Conservation (phyloP, 2,888 invertebrate species). For the Cerastoderma edule region DNA sequence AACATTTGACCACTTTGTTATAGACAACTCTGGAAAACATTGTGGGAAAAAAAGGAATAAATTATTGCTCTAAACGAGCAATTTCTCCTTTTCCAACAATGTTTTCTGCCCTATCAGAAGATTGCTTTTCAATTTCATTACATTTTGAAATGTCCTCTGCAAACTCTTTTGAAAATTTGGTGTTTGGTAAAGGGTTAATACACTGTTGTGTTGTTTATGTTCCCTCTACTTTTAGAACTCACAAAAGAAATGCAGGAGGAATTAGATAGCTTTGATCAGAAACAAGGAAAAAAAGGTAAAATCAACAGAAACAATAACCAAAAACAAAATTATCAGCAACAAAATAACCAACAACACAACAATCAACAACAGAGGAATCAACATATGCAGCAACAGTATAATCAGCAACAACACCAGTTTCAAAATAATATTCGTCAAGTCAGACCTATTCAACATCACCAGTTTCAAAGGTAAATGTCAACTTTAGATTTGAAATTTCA, state of each 20-base stretch:
- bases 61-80: neutral
- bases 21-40: no score
- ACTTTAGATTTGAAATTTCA: no score
- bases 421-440: slow-evolving; percentile 13
- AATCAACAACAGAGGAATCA: no score
- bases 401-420: neutral
- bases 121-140: no score
- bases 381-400: no score
- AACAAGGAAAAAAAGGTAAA: slow-evolving; percentile 25
- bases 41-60: slow-evolving; percentile 7
- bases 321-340: slow-evolving; percentile 15
- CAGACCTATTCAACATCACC: slow-evolving; percentile 7
- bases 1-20: no score
- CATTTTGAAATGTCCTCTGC: no score
- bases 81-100: slow-evolving; percentile 3
- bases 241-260: slow-evolving; percentile 53
- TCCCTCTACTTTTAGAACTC: slow-evolving; percentile 36
- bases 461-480: slow-evolving; percentile 5
- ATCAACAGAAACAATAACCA: slow-evolving; percentile 3
- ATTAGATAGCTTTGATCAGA: slow-evolving; percentile 44
- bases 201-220: no score
- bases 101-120: no score
- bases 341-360: slow-evolving; percentile 31
- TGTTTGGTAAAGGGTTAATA: no score
- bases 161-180: no score